Base-by-base conservation (phyloP, 2,113 vertebrate species). In the Nothoprocta pentlandii region DNA sequence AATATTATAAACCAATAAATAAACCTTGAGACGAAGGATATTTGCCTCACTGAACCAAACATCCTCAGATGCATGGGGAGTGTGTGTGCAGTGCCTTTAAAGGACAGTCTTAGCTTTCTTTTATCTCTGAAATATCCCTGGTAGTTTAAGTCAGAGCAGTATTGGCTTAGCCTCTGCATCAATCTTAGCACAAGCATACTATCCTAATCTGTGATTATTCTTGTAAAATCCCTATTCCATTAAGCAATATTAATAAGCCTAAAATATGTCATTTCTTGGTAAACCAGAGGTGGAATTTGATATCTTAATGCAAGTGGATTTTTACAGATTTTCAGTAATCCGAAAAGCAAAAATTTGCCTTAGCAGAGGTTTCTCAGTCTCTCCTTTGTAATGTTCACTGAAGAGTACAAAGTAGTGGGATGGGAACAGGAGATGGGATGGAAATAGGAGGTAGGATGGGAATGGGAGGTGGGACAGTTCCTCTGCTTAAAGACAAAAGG, bases 1-100 rank as follows among this genome's bases (percentile, higher is more conserved):
- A 93, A 94, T 83, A 80, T 80, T 56, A 70, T 94, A 89, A 94
- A 89, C 81, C 89, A 74, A 89, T 92, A 96, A 95, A 92, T 92
- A 96, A 94, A 85, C 56, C 87, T 95, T 42, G 67, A 89, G 63
- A 80, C 58, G 87, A 92, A 85, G 85, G 75, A 42, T 94, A 89
- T 85, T 93, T 92, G 5, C 85, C 85, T 85, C 68, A 0, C 46
- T 66, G 74, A 92, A 78, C 34, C 77, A 85, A 90, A 66, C 23
- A 79, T 44, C 64, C 70, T 85, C 59, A 80, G 75, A 91, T 28
- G 41, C 73, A 75, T 69, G 41, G 39, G 34, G 16, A 87, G 21
- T 67, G 12, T 66, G 13, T 15, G 28, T 67, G 21, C 36, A 82
- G 26, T 42, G 16, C 22, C 79, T 93, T 93, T 74, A 92, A 87